Conservation (phyloP, 2,797 vertebrate genomes). For the Tapera naevia region DNA sequence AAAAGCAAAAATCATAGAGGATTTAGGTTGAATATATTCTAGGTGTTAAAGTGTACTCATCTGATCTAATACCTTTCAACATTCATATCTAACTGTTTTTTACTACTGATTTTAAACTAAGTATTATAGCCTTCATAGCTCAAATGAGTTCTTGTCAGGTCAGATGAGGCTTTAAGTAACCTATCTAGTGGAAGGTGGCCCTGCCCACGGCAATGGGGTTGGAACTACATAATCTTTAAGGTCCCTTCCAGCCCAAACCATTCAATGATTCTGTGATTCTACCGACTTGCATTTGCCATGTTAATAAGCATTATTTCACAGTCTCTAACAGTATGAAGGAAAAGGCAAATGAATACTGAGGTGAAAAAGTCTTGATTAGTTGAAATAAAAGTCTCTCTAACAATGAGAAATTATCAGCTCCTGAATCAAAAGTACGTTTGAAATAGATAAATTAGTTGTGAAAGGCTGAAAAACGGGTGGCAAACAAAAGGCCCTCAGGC, state of each 20-base stretch:
- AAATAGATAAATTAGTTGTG: neutral
- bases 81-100: neutral
- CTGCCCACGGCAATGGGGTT: no score
- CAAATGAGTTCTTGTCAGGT: neutral
- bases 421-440: neutral
- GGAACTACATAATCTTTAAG: no score
- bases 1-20: neutral
- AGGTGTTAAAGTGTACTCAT: neutral
- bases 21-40: neutral
- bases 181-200: no score
- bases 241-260: no score
- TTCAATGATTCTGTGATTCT: no score
- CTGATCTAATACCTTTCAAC: neutral
- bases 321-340: neutral
- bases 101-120: neutral
- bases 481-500: no score
- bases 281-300: neutral
- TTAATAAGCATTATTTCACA: neutral
- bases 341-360: neutral
- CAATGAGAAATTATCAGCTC: neutral
- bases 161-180: no score
- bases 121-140: neutral
- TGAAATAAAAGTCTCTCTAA: neutral
- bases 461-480: no score
- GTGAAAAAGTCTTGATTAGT: neutral